Evolutionary conservation across 2,888 invertebrate species (phyloP).

Genomic region (Heliconius erato): DNA sequence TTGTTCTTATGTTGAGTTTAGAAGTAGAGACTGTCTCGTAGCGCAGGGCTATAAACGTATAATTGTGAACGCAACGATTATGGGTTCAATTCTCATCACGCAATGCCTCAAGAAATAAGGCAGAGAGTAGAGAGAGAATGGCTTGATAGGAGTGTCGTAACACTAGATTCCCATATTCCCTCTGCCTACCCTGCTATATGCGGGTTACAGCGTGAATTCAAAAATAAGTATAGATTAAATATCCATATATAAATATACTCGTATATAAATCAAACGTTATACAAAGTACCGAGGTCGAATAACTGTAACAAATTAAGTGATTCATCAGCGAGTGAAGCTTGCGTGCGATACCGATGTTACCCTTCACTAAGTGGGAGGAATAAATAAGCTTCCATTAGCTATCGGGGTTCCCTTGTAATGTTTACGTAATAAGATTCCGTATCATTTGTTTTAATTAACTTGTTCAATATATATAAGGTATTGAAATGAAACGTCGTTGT

Average conservation of each 20-base stretch:
- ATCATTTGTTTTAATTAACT: background rate
- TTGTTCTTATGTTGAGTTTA: too few relatives aligned
- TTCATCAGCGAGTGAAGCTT: constrained; percentile 46
- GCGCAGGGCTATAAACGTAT: too few relatives aligned
- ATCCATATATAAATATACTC: constrained; percentile 4
- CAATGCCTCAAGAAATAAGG: too few relatives aligned
- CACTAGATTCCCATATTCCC: background rate
- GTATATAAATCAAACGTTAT: constrained; percentile 16
- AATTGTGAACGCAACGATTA: too few relatives aligned
- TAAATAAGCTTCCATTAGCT: constrained; percentile 41
- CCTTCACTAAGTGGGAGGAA: constrained; percentile 48
- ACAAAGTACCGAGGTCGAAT: constrained; percentile 35
- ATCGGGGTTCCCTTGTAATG: constrained; percentile 5
- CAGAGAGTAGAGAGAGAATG: too few relatives aligned
- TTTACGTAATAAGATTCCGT: constrained; percentile 6
- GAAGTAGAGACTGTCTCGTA: too few relatives aligned
- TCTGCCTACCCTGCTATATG: background rate
- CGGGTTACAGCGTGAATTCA: too few relatives aligned
- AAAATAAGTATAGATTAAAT: background rate
- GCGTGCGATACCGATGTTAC: constrained; percentile 47
- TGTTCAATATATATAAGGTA: background rate
- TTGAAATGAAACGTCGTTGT: background rate
- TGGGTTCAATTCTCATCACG: too few relatives aligned
- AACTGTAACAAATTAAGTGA: constrained; percentile 47
- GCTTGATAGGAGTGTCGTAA: background rate